Evolutionary conservation across 2,113 vertebrate species (phyloP), one percentile per base, ranked within the genome.

Genomic region (Stigmatopora argus): DNA sequence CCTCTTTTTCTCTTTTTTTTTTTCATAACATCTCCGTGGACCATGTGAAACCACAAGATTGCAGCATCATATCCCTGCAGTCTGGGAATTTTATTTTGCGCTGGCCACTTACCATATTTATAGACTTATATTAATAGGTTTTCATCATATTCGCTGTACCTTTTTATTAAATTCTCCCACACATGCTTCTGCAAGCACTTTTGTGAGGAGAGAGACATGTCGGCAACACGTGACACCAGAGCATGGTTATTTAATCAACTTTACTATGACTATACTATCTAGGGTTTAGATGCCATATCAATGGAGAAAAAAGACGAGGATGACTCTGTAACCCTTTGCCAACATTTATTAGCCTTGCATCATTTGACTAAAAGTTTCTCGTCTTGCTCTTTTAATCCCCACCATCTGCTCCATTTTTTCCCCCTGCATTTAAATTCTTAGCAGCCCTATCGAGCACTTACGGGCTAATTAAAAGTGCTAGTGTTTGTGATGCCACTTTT

Each of bases 391-490:
- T 70, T 72, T 17, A 51, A 67, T 75, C 63, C 74, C 23, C 7
- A 59, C 72, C 79, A 83, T 73, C 72, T 83, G 70, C 51, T 59
- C 23, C 14, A 3, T 57, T 73, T 67, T 61, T 61, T 15, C 26
- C 21, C 19, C 21, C 38, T 41, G 14, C 70, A 67, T 72, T 82
- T 73, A 23, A 62, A 67, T 70, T 75, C 56, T 9, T 5, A 70
- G 75, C 72, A 78, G 75, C 80, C 78, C 49, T 78, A 77, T 64
- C 55, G 67, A 62, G 68, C 62, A 77, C 72, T 74, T 73, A 71
- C 65, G 65, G 66, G 57, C 68, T 73, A 79, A 85, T 87, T 84
- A 83, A 82, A 83, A 74, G 72, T 64, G 38, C 48, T 80, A 71
- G 72, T 69, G 77, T 83, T 78, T 80, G 74, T 47, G 62, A 73